Conservation (phyloP, 2,797 vertebrate species). For the Tapera naevia region DNA sequence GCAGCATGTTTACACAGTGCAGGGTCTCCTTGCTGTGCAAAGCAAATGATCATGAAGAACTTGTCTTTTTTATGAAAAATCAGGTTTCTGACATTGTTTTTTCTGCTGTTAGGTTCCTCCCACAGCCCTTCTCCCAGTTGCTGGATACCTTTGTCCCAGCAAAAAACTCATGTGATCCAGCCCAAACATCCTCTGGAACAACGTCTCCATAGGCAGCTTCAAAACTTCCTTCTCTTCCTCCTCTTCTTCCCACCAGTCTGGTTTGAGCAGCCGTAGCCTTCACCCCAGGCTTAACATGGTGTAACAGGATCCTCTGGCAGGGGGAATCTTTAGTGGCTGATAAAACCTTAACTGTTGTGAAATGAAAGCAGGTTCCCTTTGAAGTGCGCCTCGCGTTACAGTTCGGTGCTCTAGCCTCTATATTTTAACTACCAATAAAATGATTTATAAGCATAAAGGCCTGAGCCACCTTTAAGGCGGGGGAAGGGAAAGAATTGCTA, state of each 20-base stretch:
- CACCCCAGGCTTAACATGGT: background rate
- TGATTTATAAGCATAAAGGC: conserved; percentile 65
- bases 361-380: conserved; percentile 51
- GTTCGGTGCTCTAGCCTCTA: conserved; percentile 19
- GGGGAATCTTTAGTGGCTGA: conserved; percentile 56
- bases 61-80: background rate
- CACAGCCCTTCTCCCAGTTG: background rate
- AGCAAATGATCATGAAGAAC: background rate
- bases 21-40: background rate
- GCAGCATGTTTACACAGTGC: fast-evolving
- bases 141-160: background rate
- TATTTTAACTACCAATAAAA: conserved; percentile 65
- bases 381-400: conserved; percentile 56
- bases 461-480: conserved; percentile 19
- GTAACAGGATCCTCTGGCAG: conserved; percentile 63
- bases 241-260: background rate
- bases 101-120: background rate
- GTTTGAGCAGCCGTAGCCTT: background rate
- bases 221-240: background rate
- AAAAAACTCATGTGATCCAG: background rate
- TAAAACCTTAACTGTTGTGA: conserved; percentile 58
- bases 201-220: background rate
- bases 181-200: background rate
- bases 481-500: conserved; percentile 10
- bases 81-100: background rate